These are phyloP conservation scores for Nerophis ophidion DNA, from an alignment of 2,113 vertebrate species.

Conservation along the genomic window DNA sequence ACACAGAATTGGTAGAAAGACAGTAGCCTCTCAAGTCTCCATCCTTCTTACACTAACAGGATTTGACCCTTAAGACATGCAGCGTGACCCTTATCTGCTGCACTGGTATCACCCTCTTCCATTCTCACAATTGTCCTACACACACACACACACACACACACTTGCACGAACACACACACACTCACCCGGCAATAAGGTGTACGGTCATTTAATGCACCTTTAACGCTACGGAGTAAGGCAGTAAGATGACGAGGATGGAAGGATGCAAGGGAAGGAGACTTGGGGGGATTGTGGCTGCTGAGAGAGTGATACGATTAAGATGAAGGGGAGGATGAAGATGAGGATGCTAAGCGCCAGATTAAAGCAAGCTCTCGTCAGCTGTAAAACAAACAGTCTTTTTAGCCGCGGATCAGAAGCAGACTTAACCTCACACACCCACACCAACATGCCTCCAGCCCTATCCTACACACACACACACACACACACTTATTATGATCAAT, in stretches of 20 bases:
- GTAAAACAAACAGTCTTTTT: conserved; percentile 75
- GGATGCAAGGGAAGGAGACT: conserved; percentile 2
- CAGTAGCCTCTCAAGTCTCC: conserved; percentile 41
- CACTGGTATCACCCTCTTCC: conserved; percentile 60
- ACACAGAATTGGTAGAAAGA: conserved; percentile 11
- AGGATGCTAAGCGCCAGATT: conserved; percentile 65
- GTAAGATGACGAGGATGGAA: conserved; percentile 31
- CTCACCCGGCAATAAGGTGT: too few species aligned
- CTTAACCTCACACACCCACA: conserved; percentile 20
- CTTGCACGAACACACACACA: conserved; percentile 5
- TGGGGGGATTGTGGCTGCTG: conserved; percentile 6
- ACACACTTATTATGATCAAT: neutral
- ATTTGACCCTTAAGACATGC: conserved; percentile 69
- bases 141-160: conserved; percentile 4
- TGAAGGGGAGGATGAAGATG: conserved; percentile 42
- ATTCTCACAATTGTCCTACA: conserved; percentile 53
- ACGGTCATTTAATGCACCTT: too few species aligned
- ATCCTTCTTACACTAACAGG: conserved; percentile 70
- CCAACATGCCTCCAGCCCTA: too few species aligned
- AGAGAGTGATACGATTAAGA: conserved; percentile 53
- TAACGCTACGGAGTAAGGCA: conserved; percentile 13
- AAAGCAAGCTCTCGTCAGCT: conserved; percentile 62
- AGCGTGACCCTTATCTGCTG: conserved; percentile 60
- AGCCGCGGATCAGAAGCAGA: conserved; percentile 58
- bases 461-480: neutral